Percentiles rank a stretch among this genome's conserved stretches.
Conservation (phyloP, 2,888 invertebrate species). For the Sabellastarte sp. region DNA sequence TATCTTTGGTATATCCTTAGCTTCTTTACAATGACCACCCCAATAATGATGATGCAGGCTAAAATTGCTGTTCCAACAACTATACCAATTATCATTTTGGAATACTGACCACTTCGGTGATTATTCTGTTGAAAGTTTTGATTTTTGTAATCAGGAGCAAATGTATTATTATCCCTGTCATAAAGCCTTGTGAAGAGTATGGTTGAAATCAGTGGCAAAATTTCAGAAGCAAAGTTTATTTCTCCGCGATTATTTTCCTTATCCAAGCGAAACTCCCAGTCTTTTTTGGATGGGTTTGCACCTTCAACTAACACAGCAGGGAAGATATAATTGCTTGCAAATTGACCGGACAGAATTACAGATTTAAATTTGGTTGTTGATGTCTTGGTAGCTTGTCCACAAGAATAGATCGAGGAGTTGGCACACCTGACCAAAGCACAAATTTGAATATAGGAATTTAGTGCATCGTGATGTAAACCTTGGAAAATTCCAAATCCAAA, state of each 20-base stretch:
- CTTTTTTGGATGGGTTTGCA: background rate
- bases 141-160: too few relatives aligned
- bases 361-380: background rate
- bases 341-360: background rate
- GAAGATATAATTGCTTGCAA: background rate
- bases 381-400: background rate
- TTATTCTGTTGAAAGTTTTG: too few relatives aligned
- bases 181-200: slow-evolving; percentile 1
- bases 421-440: slow-evolving; percentile 37
- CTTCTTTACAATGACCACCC: too few relatives aligned
- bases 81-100: too few relatives aligned
- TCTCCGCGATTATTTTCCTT: background rate
- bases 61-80: too few relatives aligned
- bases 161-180: too few relatives aligned
- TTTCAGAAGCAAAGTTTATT: background rate
- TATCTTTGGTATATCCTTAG: too few relatives aligned
- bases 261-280: slow-evolving; percentile 3
- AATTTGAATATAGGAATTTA: slow-evolving; percentile 37
- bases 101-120: too few relatives aligned
- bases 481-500: slow-evolving; percentile 44
- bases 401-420: slow-evolving; percentile 16
- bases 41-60: too few relatives aligned
- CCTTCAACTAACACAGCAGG: background rate
- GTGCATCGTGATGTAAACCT: slow-evolving; percentile 36
- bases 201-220: too few relatives aligned